Conservation (phyloP, 1,140 invertebrate genomes). For the Cherax destructor region DNA sequence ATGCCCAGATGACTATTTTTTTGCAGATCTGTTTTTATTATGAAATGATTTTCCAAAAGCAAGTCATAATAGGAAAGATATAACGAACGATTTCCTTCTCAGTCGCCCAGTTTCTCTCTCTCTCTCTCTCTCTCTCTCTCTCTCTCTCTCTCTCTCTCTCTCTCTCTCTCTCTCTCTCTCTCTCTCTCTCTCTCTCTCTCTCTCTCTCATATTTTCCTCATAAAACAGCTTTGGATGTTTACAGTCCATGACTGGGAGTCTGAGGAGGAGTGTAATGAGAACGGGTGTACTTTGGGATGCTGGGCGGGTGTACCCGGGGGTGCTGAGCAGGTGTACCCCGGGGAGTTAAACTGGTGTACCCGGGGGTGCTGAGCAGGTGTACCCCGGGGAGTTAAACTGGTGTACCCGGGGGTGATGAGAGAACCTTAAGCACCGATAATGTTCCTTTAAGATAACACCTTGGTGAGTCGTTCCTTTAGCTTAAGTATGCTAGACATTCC, state of each 20-base stretch:
- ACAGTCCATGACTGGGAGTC: conserved; percentile 15
- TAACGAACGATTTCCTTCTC: background rate
- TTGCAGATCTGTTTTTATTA: background rate
- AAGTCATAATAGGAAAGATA: too few species aligned
- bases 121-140: background rate
- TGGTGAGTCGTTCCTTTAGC: conserved; percentile 6
- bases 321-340: background rate
- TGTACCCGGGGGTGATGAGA: background rate
- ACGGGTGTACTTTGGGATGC: background rate
- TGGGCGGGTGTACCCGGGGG: background rate
- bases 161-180: background rate
- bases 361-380: too few species aligned
- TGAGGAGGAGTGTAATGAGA: background rate
- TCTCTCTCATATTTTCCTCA: background rate
- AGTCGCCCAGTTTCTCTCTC: background rate
- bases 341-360: background rate
- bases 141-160: background rate
- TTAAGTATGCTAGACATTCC: conserved; percentile 13
- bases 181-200: background rate
- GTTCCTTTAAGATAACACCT: conserved; percentile 33
- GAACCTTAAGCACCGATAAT: background rate
- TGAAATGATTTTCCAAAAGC: too few species aligned
- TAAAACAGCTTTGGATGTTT: conserved; percentile 12
- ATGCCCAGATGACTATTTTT: background rate
- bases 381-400: background rate